A percentile compares a stretch with the other conserved stretches of the same genome.
phyloP scores from a whole-genome alignment of 2,888 invertebrate genomes.

The Oxystoma pomonae region DNA sequence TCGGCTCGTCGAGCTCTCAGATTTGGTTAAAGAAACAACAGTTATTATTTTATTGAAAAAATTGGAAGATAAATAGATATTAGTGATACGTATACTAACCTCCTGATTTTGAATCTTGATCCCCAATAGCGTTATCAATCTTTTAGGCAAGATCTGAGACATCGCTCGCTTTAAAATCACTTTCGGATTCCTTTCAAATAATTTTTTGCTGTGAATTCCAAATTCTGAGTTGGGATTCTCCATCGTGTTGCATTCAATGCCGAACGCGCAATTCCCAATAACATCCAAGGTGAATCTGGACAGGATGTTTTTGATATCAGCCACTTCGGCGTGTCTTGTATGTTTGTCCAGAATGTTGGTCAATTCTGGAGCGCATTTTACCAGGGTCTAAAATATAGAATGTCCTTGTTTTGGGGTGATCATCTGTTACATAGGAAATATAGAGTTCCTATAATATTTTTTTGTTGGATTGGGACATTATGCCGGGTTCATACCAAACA shows the following conservation, averaged over 20 bases:
- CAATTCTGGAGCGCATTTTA: constrained; percentile 34
- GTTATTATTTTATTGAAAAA: too few relatives aligned
- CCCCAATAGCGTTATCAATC: constrained; percentile 3
- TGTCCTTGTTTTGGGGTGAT: too few relatives aligned
- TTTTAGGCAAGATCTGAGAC: constrained; percentile 8
- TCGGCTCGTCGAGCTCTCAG: too few relatives aligned
- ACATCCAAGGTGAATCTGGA: constrained; percentile 50
- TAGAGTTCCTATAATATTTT: too few relatives aligned
- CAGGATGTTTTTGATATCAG: constrained; percentile 42
- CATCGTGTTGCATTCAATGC: constrained; percentile 54
- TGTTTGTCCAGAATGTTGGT: constrained; percentile 26
- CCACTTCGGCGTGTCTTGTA: constrained; percentile 24
- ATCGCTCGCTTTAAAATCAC: background rate
- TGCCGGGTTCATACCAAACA: too few relatives aligned
- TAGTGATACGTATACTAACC: too few relatives aligned
- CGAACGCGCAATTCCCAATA: constrained; percentile 55
- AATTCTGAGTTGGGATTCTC: constrained; percentile 51
- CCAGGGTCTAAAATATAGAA: constrained; percentile 41
- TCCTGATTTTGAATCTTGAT: constrained; percentile 13
- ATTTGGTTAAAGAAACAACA: too few relatives aligned
- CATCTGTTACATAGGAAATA: too few relatives aligned
- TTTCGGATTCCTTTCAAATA: constrained; percentile 1
- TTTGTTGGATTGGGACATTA: too few relatives aligned
- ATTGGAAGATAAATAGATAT: too few relatives aligned
- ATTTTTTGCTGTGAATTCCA: constrained; percentile 25